A percentile compares a stretch with the other conserved stretches of the same genome.
phyloP scores from a whole-genome alignment of 2,113 vertebrate genomes.

The Miniopterus natalensis region DNA sequence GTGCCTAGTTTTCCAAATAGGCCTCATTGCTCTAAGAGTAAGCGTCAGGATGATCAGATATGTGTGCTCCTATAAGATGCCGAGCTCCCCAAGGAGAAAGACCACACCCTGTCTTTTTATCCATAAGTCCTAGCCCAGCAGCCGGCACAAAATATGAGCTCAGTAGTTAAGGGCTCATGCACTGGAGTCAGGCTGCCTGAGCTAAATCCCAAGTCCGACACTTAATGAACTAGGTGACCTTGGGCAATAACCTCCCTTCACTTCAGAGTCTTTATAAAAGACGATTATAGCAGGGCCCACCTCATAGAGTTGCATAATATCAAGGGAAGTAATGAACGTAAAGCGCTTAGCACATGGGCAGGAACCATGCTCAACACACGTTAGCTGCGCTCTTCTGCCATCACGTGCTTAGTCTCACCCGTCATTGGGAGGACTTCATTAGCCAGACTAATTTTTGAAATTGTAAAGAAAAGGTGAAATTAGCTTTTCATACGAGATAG shows the following conservation, averaged over 20 bases:
- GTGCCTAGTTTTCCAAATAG: slow-evolving; percentile 50
- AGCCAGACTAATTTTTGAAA: slow-evolving; percentile 70
- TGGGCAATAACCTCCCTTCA: not conserved
- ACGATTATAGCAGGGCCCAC: not conserved
- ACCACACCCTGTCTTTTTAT: not conserved
- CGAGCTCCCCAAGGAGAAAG: not conserved
- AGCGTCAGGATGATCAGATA: not conserved
- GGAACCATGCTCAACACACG: not conserved
- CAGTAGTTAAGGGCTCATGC: not conserved
- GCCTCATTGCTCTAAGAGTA: not conserved
- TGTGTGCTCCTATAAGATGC: not conserved
- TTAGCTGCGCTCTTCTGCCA: not conserved
- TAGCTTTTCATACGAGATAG: slow-evolving; percentile 69
- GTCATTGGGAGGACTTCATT: slow-evolving; percentile 50
- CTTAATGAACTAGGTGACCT: not conserved
- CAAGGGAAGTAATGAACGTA: not conserved
- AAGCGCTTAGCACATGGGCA: not conserved
- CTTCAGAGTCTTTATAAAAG: not conserved
- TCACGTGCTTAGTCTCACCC: not conserved
- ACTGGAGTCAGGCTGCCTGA: not conserved
- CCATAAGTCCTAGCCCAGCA: not conserved
- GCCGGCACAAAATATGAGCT: not conserved
- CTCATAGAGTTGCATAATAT: rapidly evolving
- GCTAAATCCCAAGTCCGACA: not conserved
- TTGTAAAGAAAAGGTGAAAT: not conserved